Conservation (phyloP, 1,140 invertebrate genomes). For the Cotesia typhae region DNA sequence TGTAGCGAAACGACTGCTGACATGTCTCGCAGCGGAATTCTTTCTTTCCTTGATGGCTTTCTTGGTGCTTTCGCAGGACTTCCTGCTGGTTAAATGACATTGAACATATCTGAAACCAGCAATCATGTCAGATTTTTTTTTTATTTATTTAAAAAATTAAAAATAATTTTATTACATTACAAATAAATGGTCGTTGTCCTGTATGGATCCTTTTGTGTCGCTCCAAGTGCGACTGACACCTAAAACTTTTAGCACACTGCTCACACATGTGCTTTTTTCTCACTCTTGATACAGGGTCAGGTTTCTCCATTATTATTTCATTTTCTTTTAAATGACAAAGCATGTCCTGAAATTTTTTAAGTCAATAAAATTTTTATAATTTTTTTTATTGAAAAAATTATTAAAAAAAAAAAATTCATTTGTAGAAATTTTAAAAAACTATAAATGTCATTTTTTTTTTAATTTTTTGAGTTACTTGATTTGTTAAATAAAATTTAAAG, state of each 20-base stretch:
- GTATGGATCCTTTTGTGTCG: slow-evolving; percentile 61
- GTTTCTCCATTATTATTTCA: slow-evolving; percentile 45
- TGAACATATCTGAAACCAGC: slow-evolving; percentile 66
- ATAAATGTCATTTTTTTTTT: no score
- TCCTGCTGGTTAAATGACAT: slow-evolving; percentile 71
- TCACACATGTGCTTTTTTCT: slow-evolving; percentile 49
- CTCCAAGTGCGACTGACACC: slow-evolving; percentile 58
- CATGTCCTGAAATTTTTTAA: slow-evolving; percentile 50
- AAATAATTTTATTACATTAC: slow-evolving; percentile 50
- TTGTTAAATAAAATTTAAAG: no score
- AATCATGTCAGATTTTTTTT: slow-evolving; percentile 3
- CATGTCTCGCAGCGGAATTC: slow-evolving; percentile 69
- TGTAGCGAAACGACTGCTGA: slow-evolving; percentile 63
- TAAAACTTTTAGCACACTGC: slow-evolving; percentile 57
- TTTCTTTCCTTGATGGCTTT: slow-evolving; percentile 66
- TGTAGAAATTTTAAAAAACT: no score
- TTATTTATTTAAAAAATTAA: slow-evolving; percentile 18
- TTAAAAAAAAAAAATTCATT: no score
- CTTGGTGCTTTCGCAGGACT: slow-evolving; percentile 67
- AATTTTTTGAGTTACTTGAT: no score
- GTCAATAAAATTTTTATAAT: not conserved
- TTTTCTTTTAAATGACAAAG: slow-evolving; percentile 55
- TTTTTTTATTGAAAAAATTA: not conserved
- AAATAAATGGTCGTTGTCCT: slow-evolving; percentile 57
- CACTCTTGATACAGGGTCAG: slow-evolving; percentile 27